Conservation (phyloP, 2,888 invertebrate genomes). For the Caenorhabditis panamensis region DNA sequence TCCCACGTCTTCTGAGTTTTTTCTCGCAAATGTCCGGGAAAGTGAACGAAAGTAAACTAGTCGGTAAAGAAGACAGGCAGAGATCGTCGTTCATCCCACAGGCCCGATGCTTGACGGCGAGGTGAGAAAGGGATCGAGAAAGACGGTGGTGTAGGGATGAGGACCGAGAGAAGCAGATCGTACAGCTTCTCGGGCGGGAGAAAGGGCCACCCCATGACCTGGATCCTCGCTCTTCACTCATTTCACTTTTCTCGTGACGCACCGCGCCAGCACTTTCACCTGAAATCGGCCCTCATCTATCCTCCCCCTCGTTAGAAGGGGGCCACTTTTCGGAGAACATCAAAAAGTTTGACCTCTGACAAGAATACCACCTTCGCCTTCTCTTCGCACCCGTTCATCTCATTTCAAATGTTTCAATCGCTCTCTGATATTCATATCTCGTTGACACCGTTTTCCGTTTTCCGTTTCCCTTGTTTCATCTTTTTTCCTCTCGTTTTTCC, state of each 20-base stretch:
- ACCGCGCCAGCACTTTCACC: constrained; percentile 65
- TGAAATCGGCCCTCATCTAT: constrained; percentile 58
- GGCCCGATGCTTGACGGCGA: constrained; percentile 25
- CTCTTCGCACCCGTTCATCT: background rate
- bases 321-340: constrained; percentile 54
- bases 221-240: constrained; percentile 65
- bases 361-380: constrained; percentile 16
- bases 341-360: constrained; percentile 56
- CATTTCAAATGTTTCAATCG: constrained; percentile 17
- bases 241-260: constrained; percentile 67
- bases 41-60: constrained; percentile 62
- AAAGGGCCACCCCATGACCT: constrained; percentile 60
- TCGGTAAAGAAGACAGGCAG: constrained; percentile 49
- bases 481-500: background rate
- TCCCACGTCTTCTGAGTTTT: constrained; percentile 25
- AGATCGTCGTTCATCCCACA: constrained; percentile 25
- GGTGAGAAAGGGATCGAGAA: constrained; percentile 48
- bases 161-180: constrained; percentile 51
- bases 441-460: no score
- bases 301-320: constrained; percentile 41
- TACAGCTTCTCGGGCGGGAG: constrained; percentile 55
- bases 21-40: constrained; percentile 52
- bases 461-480: no score
- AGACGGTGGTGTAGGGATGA: constrained; percentile 3
- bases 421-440: constrained; percentile 13